Evolutionary conservation across 2,888 invertebrate species (phyloP).

Genomic region (Drosophila mettleri): DNA sequence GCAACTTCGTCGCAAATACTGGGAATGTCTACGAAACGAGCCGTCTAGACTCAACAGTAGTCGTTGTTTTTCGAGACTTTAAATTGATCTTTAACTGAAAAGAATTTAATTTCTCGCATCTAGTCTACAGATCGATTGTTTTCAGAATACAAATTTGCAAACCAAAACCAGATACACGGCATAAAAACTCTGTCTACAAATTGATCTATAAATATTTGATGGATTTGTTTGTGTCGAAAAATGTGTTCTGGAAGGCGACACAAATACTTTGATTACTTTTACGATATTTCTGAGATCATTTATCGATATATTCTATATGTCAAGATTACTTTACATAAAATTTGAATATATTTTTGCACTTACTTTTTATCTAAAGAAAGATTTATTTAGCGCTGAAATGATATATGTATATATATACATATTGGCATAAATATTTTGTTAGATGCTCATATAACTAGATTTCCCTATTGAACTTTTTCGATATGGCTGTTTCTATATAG

Average conservation of each 20-base stretch:
- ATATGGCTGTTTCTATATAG: too few species aligned
- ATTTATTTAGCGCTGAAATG: too few species aligned
- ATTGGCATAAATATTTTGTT: not conserved
- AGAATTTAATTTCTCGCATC: not conserved
- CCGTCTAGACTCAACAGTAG: not conserved
- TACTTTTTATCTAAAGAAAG: too few species aligned
- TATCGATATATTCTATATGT: not conserved
- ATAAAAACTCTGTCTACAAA: not conserved
- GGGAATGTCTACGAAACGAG: conserved; percentile 44
- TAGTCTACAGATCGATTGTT: not conserved
- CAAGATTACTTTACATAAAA: too few species aligned
- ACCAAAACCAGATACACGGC: not conserved
- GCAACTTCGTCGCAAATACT: conserved; percentile 57
- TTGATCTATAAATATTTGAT: not conserved
- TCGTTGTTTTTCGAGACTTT: not conserved
- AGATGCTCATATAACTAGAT: too few species aligned
- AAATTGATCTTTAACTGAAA: not conserved
- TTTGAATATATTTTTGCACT: not conserved
- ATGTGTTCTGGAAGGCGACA: not conserved
- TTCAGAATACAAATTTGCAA: not conserved
- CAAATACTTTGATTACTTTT: not conserved
- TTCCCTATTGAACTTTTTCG: not conserved
- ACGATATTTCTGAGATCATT: not conserved
- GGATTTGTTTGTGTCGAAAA: not conserved
- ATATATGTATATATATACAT: too few species aligned